phyloP scores from a whole-genome alignment of 2,113 vertebrate genomes.

The Syrrhaptes paradoxus region DNA sequence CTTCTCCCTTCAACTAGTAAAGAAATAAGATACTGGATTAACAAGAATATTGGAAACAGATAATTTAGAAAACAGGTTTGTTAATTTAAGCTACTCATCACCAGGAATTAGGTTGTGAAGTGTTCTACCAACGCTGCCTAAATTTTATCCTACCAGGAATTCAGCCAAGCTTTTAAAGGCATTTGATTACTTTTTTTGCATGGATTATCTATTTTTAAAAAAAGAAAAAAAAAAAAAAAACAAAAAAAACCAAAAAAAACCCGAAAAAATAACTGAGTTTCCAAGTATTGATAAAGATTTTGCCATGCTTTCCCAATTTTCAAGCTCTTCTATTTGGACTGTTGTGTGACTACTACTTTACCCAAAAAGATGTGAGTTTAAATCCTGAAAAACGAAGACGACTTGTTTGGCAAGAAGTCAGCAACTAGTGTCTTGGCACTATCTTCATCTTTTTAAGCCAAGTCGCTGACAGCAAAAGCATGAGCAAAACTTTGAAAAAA shows the following conservation, averaged over 20 bases:
- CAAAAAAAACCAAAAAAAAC: not conserved
- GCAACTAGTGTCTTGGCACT: constrained; percentile 4
- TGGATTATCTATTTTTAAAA: not conserved
- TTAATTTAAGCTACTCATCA: not conserved
- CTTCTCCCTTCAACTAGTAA: not conserved
- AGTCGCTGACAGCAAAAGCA: constrained; percentile 31
- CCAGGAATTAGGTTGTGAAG: not conserved
- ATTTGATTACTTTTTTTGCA: not conserved
- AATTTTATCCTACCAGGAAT: not conserved
- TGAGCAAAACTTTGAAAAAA: not conserved
- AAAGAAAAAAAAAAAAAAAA: no score
- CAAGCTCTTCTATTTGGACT: not conserved
- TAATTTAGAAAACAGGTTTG: not conserved
- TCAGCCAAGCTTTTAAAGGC: not conserved
- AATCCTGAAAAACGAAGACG: constrained; percentile 37
- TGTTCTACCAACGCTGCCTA: not conserved
- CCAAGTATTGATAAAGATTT: not conserved
- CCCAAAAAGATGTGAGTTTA: not conserved
- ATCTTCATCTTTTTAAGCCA: constrained; percentile 15
- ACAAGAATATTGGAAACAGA: not conserved
- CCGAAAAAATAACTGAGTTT: not conserved
- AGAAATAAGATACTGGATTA: not conserved
- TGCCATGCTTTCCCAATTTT: constrained; percentile 8
- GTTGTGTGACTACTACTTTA: not conserved
- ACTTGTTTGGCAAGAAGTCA: constrained; percentile 25